Conservation (phyloP, 2,888 invertebrate genomes). For the Drosophila eohydei region DNA sequence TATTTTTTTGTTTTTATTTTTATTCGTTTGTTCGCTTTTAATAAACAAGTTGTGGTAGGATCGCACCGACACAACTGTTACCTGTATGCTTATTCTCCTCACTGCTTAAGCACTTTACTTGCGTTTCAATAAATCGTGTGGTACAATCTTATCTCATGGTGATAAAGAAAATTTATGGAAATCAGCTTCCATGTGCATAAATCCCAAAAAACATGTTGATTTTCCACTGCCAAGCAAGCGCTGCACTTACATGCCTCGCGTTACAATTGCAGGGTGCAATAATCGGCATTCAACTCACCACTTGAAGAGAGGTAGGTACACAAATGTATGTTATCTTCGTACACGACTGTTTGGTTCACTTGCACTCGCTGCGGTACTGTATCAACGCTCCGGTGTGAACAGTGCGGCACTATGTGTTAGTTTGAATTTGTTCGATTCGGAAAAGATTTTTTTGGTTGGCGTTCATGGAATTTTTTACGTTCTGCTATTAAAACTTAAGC, state of each 20-base stretch:
- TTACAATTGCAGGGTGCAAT: constrained; percentile 68
- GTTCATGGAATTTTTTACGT: constrained; percentile 61
- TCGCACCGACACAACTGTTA: constrained; percentile 54
- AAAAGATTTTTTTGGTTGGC: constrained; percentile 71
- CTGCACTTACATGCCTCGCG: constrained; percentile 55
- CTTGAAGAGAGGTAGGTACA: constrained; percentile 78
- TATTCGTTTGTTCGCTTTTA: constrained; percentile 78
- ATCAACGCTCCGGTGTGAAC: constrained; percentile 49
- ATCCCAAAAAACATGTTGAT: constrained; percentile 30
- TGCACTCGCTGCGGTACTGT: constrained; percentile 65
- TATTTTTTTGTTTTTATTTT: constrained; percentile 80
- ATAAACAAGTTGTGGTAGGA: constrained; percentile 69
- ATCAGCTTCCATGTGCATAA: constrained; percentile 4
- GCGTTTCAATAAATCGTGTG: not conserved
- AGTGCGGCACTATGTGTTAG: constrained; percentile 69
- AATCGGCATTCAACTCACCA: constrained; percentile 78
- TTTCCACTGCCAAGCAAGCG: constrained; percentile 30
- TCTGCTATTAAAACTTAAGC: constrained; percentile 29
- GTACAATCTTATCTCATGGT: constrained; percentile 23
- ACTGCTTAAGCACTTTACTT: not conserved
- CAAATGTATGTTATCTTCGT: constrained; percentile 74
- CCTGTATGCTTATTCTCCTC: constrained; percentile 35
- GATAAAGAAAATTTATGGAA: constrained; percentile 29
- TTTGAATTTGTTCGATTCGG: constrained; percentile 75
- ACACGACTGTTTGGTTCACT: constrained; percentile 50